phyloP scores from a whole-genome alignment of 30 jellyfish, hydroid and myxozoan genomes.

The Euphysa ruthae region DNA sequence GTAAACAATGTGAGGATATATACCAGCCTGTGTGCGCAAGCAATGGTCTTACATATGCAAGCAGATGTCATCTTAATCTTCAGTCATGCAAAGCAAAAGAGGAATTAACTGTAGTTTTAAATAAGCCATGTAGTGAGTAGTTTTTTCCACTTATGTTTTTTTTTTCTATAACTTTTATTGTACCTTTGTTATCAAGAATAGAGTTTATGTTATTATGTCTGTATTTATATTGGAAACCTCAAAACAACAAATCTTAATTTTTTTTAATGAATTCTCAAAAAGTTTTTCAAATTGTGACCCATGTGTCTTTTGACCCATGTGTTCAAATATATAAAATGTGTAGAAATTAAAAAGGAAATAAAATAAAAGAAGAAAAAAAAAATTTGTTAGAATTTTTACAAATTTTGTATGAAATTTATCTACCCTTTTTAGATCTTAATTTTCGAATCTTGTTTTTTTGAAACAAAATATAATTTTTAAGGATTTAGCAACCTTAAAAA shows the following conservation, averaged over 20 bases:
- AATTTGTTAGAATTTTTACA: no score
- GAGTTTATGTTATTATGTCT: neutral
- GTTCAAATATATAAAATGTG: no score
- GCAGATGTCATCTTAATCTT: conserved; percentile 34
- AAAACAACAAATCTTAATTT: neutral
- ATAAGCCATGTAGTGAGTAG: conserved; percentile 59
- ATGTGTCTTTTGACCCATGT: no score
- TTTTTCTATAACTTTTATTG: neutral
- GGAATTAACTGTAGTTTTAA: conserved; percentile 2
- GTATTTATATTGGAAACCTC: no score
- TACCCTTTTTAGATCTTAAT: no score
- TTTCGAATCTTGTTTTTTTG: no score
- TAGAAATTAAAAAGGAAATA: no score
- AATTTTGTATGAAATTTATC: no score
- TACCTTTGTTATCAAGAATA: no score
- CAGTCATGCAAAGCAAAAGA: conserved; percentile 15
- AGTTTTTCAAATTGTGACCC: neutral
- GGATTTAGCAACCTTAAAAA: no score
- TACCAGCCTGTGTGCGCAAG: conserved; percentile 59
- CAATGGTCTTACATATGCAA: conserved; percentile 56
- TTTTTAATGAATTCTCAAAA: neutral
- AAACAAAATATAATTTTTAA: no score
- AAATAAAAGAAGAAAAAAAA: no score
- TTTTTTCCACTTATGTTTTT: neutral
- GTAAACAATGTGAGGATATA: conserved; percentile 22